Evolutionary conservation across 2,888 invertebrate genomes (phyloP), one percentile per base, ranked within the genome.

Genomic region (Meteorus colon): DNA sequence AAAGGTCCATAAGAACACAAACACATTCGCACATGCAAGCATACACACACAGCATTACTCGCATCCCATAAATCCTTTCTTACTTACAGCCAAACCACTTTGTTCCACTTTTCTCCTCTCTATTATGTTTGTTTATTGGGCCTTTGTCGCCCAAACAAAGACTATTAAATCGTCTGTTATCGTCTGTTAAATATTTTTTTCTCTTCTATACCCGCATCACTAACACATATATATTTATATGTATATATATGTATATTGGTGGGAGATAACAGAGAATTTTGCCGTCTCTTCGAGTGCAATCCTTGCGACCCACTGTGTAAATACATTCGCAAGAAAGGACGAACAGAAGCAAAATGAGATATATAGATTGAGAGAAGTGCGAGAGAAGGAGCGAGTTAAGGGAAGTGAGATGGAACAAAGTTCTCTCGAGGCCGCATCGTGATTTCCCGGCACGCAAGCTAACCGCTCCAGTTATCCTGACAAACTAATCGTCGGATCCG

Each of bases 401-500:
- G 1, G 19, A 16, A 27, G 59, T 3, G 59, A 62, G 16, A 12
- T 14, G n/a, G 31, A 29, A 31, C 62, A 29, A 27, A 29, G 16
- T 62, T 62, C 62, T 78, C 76, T 62, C 75, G 67, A 67, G 74
- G 78, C 67, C 69, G 71, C 48, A 73, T 63, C 63, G 70, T 63
- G 66, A 72, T 81, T 81, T 70, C 77, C 74, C 70, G 74, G 74
- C 80, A 81, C 74, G 84, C 83, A 80, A 83, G 80, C 63, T 55
- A 62, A 62, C 62, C 83, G 79, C 84, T 84, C 83, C 86, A 86
- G 86, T 86, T 84, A 86, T 86, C 87, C 84, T 84, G 83, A 82
- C 81, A 83, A 85, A 85, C 83, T 85, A 86, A 86, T 86, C 86
- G 84, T 79, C 74, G 74, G 68, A 75, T 77, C 75, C 79, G 79